Evolutionary conservation across 2,797 vertebrate genomes (phyloP), one percentile per base, ranked within the genome.

Genomic region (Rhadinocentrus ornatus): DNA sequence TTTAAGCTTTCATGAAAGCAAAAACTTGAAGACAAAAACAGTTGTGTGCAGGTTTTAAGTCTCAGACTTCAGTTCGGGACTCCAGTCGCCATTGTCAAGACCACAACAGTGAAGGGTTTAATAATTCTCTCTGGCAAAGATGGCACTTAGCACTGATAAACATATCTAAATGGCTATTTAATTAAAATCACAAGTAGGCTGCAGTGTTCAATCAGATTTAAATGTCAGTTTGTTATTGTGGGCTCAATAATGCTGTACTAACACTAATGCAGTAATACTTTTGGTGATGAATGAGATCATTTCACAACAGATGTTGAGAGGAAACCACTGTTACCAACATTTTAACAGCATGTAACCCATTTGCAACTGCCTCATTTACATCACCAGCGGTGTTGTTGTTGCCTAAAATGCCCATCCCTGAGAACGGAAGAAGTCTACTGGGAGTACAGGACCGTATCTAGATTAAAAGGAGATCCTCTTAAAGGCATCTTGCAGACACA

Each of bases 391-490:
- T 66, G 72, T 50, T 69, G 64, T 60, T 67, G 69, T 57, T 55
- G 70, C 75, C 20, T 31, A 64, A 60, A 52, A 39, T 2, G 2
- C 18, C 34, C 50, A 8, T 72, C 63, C 27, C 79, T 62, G 71
- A 77, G 53, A 77, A 63, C 2, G 2, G 50, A 75, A 32, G 46
- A 18, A 69, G 52, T 80, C 86, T 62, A 32, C 70, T 58, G 86
- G 86, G 89, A 89, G 77, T 31, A 48, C 62, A 13, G 70, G 37
- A 72, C 69, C 58, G 75, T 75, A 73, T 90, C 77, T 79, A 84
- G 86, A 90, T 89, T 87, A 89, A 62, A 89, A 73, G 86, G 71
- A 66, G 81, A 88, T 88, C 88, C 84, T 89, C 88, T 83, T 88
- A 84, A 86, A 87, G 78, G 81, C 83, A 75, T 78, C 34, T 20